Evolutionary conservation across 2,797 vertebrate species (phyloP).

Genomic region (Muscicapa striata): DNA sequence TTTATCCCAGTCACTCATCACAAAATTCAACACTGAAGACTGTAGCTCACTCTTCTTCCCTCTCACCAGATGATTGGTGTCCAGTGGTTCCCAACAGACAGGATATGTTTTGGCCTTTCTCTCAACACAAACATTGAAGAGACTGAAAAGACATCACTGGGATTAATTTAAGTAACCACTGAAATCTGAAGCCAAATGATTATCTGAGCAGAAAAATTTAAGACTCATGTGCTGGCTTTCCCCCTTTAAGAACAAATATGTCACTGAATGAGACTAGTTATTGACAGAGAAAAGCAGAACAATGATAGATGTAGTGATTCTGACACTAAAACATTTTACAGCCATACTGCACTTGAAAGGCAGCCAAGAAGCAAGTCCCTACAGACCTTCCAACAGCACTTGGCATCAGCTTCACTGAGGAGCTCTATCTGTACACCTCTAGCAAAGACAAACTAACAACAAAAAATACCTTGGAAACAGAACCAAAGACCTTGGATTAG

Average conservation of each 20-base stretch:
- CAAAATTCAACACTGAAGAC: not conserved
- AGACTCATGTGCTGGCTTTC: not conserved
- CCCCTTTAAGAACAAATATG: not conserved
- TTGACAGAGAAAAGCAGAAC: conserved; percentile 13
- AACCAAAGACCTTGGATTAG: conserved; percentile 9
- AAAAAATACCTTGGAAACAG: conserved; percentile 1
- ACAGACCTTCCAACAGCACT: conserved; percentile 25
- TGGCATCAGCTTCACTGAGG: not conserved
- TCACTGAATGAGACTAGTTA: not conserved
- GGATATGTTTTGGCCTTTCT: not conserved
- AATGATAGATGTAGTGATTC: not conserved
- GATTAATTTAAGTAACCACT: conserved; percentile 21
- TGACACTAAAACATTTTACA: conserved; percentile 29
- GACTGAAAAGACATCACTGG: not conserved
- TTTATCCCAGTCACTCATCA: not conserved
- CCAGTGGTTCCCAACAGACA: not conserved
- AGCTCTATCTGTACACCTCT: not conserved
- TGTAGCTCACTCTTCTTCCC: not conserved
- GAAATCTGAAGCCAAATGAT: not conserved
- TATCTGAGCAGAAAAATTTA: not conserved
- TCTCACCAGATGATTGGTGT: not conserved
- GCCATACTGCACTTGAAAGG: not conserved
- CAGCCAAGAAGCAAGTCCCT: conserved; percentile 50
- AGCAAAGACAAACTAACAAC: not conserved
- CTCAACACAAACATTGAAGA: not conserved